These are phyloP conservation scores for Geotrupes spiniger DNA, from an alignment of 2,888 invertebrate genomes.

Conservation along the genomic window DNA sequence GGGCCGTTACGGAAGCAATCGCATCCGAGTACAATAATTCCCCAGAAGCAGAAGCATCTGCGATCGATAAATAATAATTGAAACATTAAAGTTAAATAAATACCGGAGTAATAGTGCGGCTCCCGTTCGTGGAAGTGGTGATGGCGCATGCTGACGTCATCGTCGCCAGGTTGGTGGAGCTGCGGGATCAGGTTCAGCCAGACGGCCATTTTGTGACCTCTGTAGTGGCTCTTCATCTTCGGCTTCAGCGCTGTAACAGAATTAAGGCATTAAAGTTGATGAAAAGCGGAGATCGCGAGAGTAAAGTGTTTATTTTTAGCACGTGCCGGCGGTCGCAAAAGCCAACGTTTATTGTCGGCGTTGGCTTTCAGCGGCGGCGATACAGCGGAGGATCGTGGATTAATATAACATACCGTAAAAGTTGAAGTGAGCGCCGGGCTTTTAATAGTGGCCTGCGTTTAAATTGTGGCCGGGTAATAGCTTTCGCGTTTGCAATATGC, in stretches of 20 bases:
- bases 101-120: constrained; percentile 72
- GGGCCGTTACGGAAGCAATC: too few relatives aligned
- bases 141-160: constrained; percentile 67
- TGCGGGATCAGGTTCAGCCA: constrained; percentile 87
- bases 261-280: constrained; percentile 30
- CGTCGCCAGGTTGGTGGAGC: constrained; percentile 74
- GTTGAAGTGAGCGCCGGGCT: too few relatives aligned
- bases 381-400: too few relatives aligned
- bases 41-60: too few relatives aligned
- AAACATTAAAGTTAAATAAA: constrained; percentile 1
- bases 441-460: too few relatives aligned
- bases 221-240: constrained; percentile 78
- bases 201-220: constrained; percentile 85
- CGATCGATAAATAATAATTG: too few relatives aligned
- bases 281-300: background rate
- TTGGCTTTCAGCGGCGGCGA: too few relatives aligned
- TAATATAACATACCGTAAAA: too few relatives aligned
- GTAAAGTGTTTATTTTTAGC: constrained; percentile 29
- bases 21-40: too few relatives aligned
- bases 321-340: constrained; percentile 1
- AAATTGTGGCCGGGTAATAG: too few relatives aligned
- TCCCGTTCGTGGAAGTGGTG: constrained; percentile 74
- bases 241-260: constrained; percentile 62
- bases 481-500: too few relatives aligned
- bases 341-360: too few relatives aligned